Evolutionary conservation across 2,113 vertebrate species (phyloP).

Genomic region (Colius striatus): DNA sequence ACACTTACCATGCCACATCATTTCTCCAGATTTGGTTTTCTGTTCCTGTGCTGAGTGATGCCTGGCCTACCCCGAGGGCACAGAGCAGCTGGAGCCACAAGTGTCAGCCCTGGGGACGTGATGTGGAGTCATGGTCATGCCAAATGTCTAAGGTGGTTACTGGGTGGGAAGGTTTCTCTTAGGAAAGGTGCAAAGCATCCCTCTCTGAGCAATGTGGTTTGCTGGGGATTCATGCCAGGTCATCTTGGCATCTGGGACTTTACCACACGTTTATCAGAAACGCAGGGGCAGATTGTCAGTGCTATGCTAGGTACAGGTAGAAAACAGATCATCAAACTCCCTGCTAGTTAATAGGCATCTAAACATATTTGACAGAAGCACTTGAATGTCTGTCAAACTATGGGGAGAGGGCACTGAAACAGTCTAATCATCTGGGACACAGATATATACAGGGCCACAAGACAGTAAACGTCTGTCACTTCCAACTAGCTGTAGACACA

Average conservation of each 20-base stretch:
- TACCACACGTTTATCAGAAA: background rate
- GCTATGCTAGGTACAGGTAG: background rate
- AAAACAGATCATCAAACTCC: background rate
- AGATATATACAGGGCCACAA: fast-evolving
- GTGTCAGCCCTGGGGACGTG: fast-evolving
- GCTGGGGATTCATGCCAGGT: background rate
- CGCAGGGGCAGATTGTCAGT: background rate
- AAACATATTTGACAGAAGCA: background rate
- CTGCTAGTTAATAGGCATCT: background rate
- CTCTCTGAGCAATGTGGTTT: background rate
- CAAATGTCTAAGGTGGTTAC: background rate
- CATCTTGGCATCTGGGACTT: background rate
- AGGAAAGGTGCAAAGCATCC: background rate
- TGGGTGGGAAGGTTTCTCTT: background rate
- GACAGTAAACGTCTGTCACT: fast-evolving
- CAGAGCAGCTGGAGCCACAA: background rate
- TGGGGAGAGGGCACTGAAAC: background rate
- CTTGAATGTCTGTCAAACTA: background rate
- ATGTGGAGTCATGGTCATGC: fast-evolving
- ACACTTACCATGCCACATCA: background rate
- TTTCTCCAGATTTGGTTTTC: background rate
- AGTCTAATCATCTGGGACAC: background rate
- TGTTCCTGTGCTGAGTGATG: background rate
- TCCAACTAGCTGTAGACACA: background rate
- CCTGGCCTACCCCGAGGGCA: fast-evolving